A percentile compares a stretch with the other conserved stretches of the same genome.
These are phyloP conservation scores for Ondatra zibethicus DNA, from an alignment of 2,113 vertebrate species.

Conservation along the genomic window DNA sequence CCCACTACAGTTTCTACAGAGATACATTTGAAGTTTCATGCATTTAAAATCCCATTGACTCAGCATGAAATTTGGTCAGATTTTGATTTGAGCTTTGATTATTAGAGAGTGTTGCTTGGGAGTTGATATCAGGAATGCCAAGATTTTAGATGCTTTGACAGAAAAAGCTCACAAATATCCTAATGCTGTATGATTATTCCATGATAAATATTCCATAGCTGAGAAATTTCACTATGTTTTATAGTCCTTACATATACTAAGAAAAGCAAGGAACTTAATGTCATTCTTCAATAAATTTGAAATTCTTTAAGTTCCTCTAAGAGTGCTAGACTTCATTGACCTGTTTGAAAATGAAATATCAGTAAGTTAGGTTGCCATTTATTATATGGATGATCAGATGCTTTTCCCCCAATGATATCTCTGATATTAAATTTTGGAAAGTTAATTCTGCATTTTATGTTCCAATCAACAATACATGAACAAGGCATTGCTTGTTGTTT, in stretches of 20 bases:
- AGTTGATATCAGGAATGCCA: background rate
- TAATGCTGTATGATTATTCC: background rate
- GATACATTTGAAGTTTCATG: conserved; percentile 4
- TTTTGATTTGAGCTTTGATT: conserved; percentile 4
- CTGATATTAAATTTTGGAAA: conserved; percentile 36
- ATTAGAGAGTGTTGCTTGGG: background rate
- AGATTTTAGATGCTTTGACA: background rate
- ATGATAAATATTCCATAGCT: background rate
- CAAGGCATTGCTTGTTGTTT: background rate
- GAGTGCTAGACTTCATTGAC: background rate
- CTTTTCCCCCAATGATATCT: background rate
- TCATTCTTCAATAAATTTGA: too few species aligned
- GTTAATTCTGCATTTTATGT: background rate
- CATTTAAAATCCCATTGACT: background rate
- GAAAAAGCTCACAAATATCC: background rate
- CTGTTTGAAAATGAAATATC: background rate
- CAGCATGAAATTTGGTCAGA: background rate
- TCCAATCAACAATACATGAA: background rate
- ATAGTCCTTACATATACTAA: background rate
- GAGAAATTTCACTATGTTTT: background rate
- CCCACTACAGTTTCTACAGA: conserved; percentile 3
- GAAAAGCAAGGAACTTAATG: conserved; percentile 15
- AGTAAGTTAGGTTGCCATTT: background rate
- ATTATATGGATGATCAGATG: background rate
- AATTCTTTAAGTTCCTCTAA: too few species aligned